Base-by-base conservation (phyloP, 2,888 invertebrate genomes). In the Hydroisotoma schaefferi region DNA sequence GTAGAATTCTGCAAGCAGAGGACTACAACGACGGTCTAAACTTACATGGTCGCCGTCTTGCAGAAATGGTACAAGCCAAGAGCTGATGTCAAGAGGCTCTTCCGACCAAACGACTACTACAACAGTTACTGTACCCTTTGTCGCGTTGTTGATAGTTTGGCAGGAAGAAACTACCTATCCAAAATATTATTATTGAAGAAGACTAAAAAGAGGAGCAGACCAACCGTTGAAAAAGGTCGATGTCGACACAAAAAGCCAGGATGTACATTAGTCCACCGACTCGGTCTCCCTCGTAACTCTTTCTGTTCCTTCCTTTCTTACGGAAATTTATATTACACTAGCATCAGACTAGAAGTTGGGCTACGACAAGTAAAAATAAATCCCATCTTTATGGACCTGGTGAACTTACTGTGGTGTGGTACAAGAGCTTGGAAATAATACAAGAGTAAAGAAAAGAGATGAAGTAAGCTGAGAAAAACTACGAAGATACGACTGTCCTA, bases 201-300 rank as follows among this genome's bases (percentile, higher is more conserved):
- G 40, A 33, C 33, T 33, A 33, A 33, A 33, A 15, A 15, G 4
- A 40, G 20, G 40, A 15, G n/a, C n/a, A n/a, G n/a, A n/a, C n/a
- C n/a, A n/a, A n/a, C n/a, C n/a, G n/a, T n/a, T n/a, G n/a, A 40
- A 49, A 49, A 49, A 49, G 49, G 54, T 38, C 38, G 23, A 38
- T 12, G 33, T 33, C 37, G 33, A 37, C 29, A 37, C 18, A n/a
- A 54, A 25, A 54, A 18, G 37, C 37, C 40, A 33, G 33, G 37
- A 54, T 54, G 54, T 49, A 40, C 40, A 40, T 40, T 40, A 40
- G 18, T 40, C 40, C n/a, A 38, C 54, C 26, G 54, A 54, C 54
- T 40, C 54, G 54, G 54, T 49, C 8, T 27, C 37, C 54, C 54
- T 54, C 40, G 43, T 54, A 54, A 43, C 43, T 54, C 54, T 54